Evolutionary conservation across 2,113 vertebrate species (phyloP), one percentile per base, ranked within the genome.

Genomic region (Strigops habroptila): DNA sequence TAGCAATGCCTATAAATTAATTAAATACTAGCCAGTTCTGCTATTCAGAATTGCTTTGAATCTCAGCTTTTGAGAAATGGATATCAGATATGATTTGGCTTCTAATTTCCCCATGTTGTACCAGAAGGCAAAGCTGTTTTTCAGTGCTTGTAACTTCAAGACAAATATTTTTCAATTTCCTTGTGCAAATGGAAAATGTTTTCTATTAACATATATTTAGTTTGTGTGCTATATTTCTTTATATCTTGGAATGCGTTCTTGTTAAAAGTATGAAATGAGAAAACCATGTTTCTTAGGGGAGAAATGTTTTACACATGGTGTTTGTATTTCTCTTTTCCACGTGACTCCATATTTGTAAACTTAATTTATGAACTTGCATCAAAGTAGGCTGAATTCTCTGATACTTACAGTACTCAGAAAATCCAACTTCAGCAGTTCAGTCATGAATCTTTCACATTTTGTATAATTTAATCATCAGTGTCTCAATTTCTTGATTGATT

Each of bases 401-500:
- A 75, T 92, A 95, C 95, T 95, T 97, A 90, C 79, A 90, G 44
- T 88, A 88, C 55, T 27, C 53, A 88, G 67, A 69, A 96, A 86
- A 91, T 86, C 68, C 64, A 95, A 1, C 28, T 31, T 86, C 67
- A 88, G 68, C 44, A 88, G 35, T 1, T 96, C 44, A 93, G 65
- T 92, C 49, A 86, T 96, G 62, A 96, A 96, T 96, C 94, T 83
- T 92, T 83, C 83, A 82, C 64, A 79, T 81, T 96, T 90, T 93
- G 81, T 95, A 76, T 95, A 95, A 97, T 95, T 88, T 94, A 91
- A 59, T 88, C 76, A 91, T 90, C 67, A 74, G 49, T 79, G 79
- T 89, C 83, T 95, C 84, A 86, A 55, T 86, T 92, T 88, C 68
- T 82, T 96, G 90, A 97, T 84, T 92, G 71, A 95, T 96, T 89